phyloP scores from a whole-genome alignment of 2,888 invertebrate genomes.

The Eupsilia transversa region DNA sequence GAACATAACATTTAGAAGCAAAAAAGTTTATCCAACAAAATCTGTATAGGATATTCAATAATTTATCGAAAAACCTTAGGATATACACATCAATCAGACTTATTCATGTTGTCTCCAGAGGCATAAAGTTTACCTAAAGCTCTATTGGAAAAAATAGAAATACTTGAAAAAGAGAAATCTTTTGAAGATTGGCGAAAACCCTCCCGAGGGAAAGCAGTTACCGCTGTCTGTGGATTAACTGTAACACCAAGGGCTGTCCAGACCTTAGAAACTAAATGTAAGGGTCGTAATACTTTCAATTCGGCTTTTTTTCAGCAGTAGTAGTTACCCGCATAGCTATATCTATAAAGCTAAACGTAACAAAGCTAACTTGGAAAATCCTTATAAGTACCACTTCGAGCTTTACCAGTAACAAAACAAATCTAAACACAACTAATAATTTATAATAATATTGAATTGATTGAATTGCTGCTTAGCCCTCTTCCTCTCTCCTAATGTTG shows the following conservation, averaged over 20 bases:
- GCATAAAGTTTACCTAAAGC: constrained; percentile 5
- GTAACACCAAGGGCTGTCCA: not conserved
- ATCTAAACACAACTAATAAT: too few species aligned
- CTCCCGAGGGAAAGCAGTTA: not conserved
- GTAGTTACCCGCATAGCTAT: not conserved
- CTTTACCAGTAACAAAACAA: not conserved
- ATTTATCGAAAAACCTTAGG: constrained; percentile 1
- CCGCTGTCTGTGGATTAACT: not conserved
- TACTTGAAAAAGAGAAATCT: not conserved
- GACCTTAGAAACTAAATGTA: not conserved
- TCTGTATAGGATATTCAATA: not conserved
- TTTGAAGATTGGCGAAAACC: not conserved
- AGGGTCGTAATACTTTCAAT: not conserved
- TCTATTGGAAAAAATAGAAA: constrained; percentile 9
- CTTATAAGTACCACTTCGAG: not conserved
- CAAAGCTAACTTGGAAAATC: not conserved
- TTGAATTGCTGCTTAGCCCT: too few species aligned
- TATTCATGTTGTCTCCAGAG: constrained; percentile 23
- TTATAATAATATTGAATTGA: too few species aligned
- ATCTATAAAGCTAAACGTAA: not conserved
- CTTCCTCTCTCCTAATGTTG: too few species aligned
- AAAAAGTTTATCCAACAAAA: not conserved
- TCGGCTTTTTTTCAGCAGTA: not conserved
- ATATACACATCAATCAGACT: constrained; percentile 19
- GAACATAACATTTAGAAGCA: not conserved